Percentiles rank a stretch among this genome's conserved stretches.
Conservation (phyloP, 2,797 vertebrate genomes). For the Lerista edwardsae region DNA sequence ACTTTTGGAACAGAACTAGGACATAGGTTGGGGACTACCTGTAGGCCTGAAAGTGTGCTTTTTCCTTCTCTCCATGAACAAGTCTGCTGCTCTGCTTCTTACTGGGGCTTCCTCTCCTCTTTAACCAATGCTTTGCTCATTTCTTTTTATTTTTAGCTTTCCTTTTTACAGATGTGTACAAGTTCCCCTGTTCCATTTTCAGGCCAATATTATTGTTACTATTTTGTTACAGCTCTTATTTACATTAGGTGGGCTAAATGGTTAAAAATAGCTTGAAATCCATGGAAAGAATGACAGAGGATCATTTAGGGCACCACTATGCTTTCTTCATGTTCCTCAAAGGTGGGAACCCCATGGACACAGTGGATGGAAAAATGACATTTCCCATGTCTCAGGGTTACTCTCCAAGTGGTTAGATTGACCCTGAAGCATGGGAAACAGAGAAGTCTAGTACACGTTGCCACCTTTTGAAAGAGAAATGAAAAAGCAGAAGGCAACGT, state of each 20-base stretch:
- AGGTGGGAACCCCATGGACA: conserved; percentile 30
- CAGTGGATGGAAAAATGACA: conserved; percentile 20
- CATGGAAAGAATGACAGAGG: conserved; percentile 26
- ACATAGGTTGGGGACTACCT: no score
- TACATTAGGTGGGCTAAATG: conserved; percentile 34
- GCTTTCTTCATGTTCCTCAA: conserved; percentile 49
- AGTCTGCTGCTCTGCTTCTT: not conserved
- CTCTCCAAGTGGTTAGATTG: conserved; percentile 23
- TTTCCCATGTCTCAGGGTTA: conserved; percentile 60
- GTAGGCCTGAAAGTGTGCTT: not conserved
- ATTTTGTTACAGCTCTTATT: conserved; percentile 23
- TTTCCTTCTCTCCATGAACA: not conserved
- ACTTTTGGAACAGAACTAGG: no score
- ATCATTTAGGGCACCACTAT: conserved; percentile 5
- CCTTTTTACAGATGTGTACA: conserved; percentile 16
- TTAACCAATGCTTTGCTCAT: not conserved
- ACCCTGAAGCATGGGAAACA: conserved; percentile 62
- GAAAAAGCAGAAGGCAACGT: conserved; percentile 43
- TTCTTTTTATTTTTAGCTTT: not conserved
- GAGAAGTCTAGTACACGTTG: conserved; percentile 17
- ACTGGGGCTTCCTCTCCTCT: not conserved
- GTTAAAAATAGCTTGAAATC: conserved; percentile 47
- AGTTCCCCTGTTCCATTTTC: not conserved
- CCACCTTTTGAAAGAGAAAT: conserved; percentile 43
- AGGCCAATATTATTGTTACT: conserved; percentile 31